Conservation (phyloP, 2,888 invertebrate genomes). For the Melitaea athalia region DNA sequence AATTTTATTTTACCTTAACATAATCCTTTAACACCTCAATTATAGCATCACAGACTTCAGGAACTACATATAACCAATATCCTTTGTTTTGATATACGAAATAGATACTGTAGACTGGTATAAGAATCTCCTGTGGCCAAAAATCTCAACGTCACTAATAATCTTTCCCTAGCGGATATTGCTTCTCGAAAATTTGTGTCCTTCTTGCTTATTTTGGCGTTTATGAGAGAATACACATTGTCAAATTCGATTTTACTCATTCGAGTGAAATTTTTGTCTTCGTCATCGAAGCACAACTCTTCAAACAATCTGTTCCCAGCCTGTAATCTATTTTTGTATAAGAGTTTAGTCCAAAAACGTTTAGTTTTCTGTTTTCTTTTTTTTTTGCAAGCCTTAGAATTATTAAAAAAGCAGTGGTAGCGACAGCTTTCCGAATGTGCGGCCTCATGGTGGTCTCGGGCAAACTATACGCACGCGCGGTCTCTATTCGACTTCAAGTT, state of each 20-base stretch:
- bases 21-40: conserved; percentile 31
- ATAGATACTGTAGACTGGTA: conserved; percentile 28
- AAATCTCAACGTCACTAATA: conserved; percentile 24
- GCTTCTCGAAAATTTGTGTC: conserved; percentile 37
- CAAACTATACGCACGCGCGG: neutral
- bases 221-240: conserved; percentile 16
- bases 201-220: conserved; percentile 35
- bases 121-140: conserved; percentile 24
- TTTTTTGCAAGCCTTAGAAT: neutral
- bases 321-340: conserved; percentile 1
- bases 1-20: conserved; percentile 31
- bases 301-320: neutral
- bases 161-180: conserved; percentile 31
- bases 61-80: conserved; percentile 22
- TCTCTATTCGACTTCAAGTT: neutral
- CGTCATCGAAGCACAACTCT: conserved; percentile 7
- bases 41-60: conserved; percentile 21
- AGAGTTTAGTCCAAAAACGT: neutral
- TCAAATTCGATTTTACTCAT: conserved; percentile 12
- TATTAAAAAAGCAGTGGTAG: neutral
- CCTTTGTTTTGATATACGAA: conserved; percentile 18
- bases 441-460: neutral
- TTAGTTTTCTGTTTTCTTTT: conserved; percentile 4
- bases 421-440: neutral
- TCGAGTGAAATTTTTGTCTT: conserved; percentile 13